These are phyloP conservation scores for Thumatha senex DNA, from an alignment of 2,888 invertebrate genomes.

Conservation along the genomic window DNA sequence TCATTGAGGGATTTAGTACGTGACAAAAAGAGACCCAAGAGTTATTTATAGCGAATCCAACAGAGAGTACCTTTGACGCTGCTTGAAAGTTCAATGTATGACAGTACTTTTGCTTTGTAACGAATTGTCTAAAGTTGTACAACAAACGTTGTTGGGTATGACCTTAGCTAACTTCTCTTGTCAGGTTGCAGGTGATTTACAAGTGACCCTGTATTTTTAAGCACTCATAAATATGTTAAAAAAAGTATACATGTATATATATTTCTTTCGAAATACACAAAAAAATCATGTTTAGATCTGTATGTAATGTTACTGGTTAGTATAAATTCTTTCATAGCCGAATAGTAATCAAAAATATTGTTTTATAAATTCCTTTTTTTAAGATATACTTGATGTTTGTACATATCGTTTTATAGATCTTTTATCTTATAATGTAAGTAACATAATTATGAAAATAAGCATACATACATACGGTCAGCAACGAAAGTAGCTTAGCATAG, in stretches of 20 bases:
- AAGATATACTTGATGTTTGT: conserved; percentile 11
- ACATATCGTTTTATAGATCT: conserved; percentile 17
- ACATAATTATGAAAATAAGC: conserved; percentile 22
- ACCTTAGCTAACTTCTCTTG: too few species aligned
- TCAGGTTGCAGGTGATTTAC: too few species aligned
- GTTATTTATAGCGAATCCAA: too few species aligned
- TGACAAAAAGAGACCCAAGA: too few species aligned
- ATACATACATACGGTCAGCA: conserved; percentile 12
- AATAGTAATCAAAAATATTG: background rate
- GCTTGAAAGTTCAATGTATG: too few species aligned
- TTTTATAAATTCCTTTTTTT: background rate
- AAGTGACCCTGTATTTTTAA: too few species aligned
- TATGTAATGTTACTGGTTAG: background rate
- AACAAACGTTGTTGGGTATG: too few species aligned
- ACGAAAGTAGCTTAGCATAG: too few species aligned
- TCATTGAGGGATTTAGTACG: too few species aligned
- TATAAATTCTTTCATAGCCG: background rate
- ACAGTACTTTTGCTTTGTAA: too few species aligned
- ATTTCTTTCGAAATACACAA: conserved; percentile 20
- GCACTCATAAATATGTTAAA: conserved; percentile 3
- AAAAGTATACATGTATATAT: conserved; percentile 10
- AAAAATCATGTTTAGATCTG: conserved; percentile 3
- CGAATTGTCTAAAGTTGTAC: too few species aligned
- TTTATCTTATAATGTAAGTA: conserved; percentile 11
- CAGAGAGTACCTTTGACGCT: too few species aligned